phyloP scores from a whole-genome alignment of 2,888 invertebrate species.

The Zootermopsis nevadensis region DNA sequence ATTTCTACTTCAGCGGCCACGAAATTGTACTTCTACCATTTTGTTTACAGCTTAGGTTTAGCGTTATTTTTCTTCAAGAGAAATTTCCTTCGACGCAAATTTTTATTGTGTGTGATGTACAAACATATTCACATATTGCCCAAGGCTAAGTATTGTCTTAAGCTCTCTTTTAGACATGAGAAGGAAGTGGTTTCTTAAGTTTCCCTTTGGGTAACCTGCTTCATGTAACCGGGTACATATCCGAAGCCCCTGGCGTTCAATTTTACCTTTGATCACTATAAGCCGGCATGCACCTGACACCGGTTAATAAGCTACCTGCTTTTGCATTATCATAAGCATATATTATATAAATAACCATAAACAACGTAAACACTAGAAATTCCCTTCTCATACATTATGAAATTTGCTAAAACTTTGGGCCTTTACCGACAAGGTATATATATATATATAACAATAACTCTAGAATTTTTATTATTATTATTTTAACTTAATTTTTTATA shows the following conservation, averaged over 20 bases:
- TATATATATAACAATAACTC: too few relatives aligned
- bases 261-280: slow-evolving; percentile 32
- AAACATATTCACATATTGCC: not conserved
- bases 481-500: too few relatives aligned
- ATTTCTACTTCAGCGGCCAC: too few relatives aligned
- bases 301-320: slow-evolving; percentile 19
- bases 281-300: slow-evolving; percentile 33
- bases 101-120: not conserved
- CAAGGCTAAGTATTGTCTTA: not conserved
- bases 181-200: slow-evolving; percentile 20
- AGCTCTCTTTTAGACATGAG: not conserved
- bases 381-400: not conserved
- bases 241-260: slow-evolving; percentile 16
- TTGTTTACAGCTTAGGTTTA: too few relatives aligned
- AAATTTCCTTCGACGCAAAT: not conserved
- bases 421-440: not conserved
- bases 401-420: not conserved
- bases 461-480: too few relatives aligned
- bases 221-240: not conserved
- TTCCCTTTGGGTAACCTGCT: slow-evolving; percentile 4
- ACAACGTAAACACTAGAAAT: not conserved
- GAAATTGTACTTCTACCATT: too few relatives aligned
- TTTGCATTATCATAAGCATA: slow-evolving; percentile 27
- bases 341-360: slow-evolving; percentile 14
- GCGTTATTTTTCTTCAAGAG: not conserved